Evolutionary conservation across 2,888 invertebrate species (phyloP).

Genomic region (Microplitis deprimator): DNA sequence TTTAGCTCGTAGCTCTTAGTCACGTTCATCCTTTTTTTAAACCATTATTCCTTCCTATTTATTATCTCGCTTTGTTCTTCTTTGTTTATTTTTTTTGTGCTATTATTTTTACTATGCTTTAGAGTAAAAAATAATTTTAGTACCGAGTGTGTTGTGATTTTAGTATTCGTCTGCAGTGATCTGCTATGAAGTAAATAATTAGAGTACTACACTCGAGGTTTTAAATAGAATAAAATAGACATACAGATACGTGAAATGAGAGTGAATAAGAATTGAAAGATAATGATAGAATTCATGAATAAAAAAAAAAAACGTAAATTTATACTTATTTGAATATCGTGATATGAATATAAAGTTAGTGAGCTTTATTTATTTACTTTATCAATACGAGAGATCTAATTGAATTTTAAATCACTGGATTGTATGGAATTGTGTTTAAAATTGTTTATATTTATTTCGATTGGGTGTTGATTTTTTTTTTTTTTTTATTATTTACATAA

Average conservation of each 20-base stretch:
- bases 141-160: constrained; percentile 20
- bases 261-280: constrained; percentile 7
- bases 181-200: constrained; percentile 32
- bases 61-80: not conserved
- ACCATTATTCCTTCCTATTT: not conserved
- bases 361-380: constrained; percentile 10
- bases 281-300: not conserved
- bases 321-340: not conserved
- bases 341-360: not conserved
- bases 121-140: not conserved
- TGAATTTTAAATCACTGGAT: not conserved
- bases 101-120: not conserved
- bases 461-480: no score
- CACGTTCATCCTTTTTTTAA: constrained; percentile 8
- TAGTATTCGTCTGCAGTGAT: constrained; percentile 29
- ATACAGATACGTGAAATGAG: not conserved
- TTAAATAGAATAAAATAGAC: constrained; percentile 22
- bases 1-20: not conserved
- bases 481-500: no score
- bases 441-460: no score
- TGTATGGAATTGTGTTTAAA: no score
- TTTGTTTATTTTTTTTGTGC: not conserved
- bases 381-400: not conserved
- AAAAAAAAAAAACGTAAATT: not conserved
- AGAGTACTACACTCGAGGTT: constrained; percentile 17